A percentile compares a stretch with the other conserved stretches of the same genome.
Evolutionary conservation across 1,140 invertebrate genomes (phyloP).

Genomic region (Halesus radiatus): DNA sequence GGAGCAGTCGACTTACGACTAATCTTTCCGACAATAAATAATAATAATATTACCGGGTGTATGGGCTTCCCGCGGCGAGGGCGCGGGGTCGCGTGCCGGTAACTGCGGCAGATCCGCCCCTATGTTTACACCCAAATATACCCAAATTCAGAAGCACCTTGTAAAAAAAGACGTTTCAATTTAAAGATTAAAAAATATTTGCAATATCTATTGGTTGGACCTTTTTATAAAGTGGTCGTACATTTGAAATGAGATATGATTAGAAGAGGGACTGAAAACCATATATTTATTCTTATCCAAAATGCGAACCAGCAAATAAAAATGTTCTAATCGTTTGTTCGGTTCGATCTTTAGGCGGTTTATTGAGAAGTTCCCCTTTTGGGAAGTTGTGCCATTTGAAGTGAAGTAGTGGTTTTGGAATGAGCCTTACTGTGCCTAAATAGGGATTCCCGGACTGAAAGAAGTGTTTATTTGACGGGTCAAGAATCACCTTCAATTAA

Average conservation of each 20-base stretch:
- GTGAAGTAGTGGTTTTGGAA: neutral
- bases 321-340: no score
- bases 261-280: neutral
- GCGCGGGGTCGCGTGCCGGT: slow-evolving; percentile 26
- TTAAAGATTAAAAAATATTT: neutral
- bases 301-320: no score
- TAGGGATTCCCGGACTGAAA: slow-evolving; percentile 10
- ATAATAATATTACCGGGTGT: slow-evolving; percentile 10
- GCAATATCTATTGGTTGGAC: neutral
- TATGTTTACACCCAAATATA: slow-evolving; percentile 22
- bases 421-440: slow-evolving; percentile 1
- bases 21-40: slow-evolving; percentile 31
- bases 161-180: neutral
- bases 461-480: slow-evolving; percentile 35
- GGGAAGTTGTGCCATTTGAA: neutral
- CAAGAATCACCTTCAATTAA: slow-evolving; percentile 10
- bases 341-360: no score
- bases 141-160: neutral
- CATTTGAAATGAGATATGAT: slow-evolving; percentile 22
- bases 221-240: neutral
- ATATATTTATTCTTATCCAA: no score
- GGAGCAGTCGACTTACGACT: slow-evolving; percentile 24
- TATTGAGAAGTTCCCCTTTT: neutral
- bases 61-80: slow-evolving; percentile 27
- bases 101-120: slow-evolving; percentile 16